Conservation (phyloP, 2,888 invertebrate species). For the Keiferia lycopersicella region DNA sequence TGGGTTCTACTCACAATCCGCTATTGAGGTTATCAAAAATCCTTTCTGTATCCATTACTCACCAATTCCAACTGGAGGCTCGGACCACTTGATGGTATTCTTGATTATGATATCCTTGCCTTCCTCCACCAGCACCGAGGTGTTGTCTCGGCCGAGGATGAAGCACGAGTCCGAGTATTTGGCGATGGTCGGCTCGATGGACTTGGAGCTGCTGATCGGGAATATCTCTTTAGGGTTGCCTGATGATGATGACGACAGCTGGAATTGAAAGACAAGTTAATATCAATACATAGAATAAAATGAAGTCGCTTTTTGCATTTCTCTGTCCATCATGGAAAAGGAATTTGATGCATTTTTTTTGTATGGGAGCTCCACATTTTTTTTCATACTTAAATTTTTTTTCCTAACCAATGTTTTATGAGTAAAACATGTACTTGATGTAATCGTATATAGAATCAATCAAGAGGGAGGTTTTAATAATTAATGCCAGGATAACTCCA, state of each 20-base stretch:
- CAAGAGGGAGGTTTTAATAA: too few relatives aligned
- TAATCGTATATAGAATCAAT: too few relatives aligned
- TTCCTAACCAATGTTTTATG: too few relatives aligned
- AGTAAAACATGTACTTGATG: too few relatives aligned
- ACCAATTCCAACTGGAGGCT: constrained; percentile 87
- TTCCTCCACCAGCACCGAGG: constrained; percentile 92
- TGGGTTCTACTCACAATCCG: too few relatives aligned
- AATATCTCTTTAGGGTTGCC: constrained; percentile 91
- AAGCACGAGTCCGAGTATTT: constrained; percentile 88
- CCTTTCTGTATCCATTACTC: constrained; percentile 29
- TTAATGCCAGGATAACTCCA: too few relatives aligned
- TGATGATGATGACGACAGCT: constrained; percentile 70
- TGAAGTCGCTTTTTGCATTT: neutral
- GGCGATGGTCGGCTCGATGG: constrained; percentile 91
- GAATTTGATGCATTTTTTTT: too few relatives aligned
- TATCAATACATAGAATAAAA: too few relatives aligned
- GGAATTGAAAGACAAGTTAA: constrained; percentile 31
- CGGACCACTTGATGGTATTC: constrained; percentile 90
- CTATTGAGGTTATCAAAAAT: too few relatives aligned
- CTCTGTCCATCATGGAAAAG: too few relatives aligned
- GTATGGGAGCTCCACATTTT: too few relatives aligned
- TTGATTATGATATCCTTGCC: constrained; percentile 82
- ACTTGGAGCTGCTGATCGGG: constrained; percentile 89
- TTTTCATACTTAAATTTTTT: too few relatives aligned
- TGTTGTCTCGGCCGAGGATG: constrained; percentile 92